Percentiles rank a stretch among this genome's conserved stretches.
phyloP scores from a whole-genome alignment of 2,113 vertebrate species.

The Furnarius figulus region DNA sequence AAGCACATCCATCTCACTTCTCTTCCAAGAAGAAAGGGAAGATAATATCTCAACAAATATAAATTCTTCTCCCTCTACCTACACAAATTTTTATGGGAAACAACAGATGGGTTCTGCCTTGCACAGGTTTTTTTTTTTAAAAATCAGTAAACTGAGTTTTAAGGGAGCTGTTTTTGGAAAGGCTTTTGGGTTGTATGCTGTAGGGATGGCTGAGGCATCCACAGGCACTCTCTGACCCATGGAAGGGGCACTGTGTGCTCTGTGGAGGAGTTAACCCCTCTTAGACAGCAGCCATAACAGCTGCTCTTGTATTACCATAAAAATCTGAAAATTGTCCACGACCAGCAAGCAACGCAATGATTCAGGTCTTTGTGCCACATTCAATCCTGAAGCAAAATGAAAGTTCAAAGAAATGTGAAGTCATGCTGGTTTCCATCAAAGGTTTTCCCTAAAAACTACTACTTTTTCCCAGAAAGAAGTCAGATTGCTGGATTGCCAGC shows the following conservation, averaged over 20 bases:
- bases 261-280: neutral
- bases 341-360: neutral
- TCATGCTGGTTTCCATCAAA: neutral
- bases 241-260: neutral
- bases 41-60: neutral
- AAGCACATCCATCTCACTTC: neutral
- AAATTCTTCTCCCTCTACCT: neutral
- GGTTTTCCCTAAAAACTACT: neutral
- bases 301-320: neutral
- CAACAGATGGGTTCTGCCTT: neutral
- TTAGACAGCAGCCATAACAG: neutral
- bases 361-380: neutral
- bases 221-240: neutral
- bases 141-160: neutral
- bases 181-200: rapidly evolving
- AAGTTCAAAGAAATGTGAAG: neutral
- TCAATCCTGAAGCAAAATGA: neutral
- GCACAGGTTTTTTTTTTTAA: neutral
- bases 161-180: neutral
- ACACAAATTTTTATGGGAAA: neutral
- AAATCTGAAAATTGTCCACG: neutral
- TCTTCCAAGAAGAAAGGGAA: neutral
- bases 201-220: neutral
- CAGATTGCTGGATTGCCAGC: neutral
- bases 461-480: neutral